These are phyloP conservation scores for Catocala sponsa DNA, from an alignment of 2,888 invertebrate genomes.

Conservation along the genomic window DNA sequence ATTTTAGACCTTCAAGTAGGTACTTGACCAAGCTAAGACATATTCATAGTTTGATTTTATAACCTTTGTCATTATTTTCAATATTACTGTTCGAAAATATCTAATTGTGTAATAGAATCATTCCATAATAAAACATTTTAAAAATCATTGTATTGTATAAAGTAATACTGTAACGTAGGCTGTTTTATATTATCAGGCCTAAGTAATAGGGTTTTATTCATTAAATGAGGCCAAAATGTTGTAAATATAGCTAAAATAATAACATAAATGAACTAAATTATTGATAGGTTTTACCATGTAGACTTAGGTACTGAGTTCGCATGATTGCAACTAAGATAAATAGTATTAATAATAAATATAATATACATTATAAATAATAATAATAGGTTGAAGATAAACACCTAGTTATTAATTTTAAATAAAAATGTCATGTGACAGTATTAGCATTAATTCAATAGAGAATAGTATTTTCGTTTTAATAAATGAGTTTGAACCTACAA, in stretches of 20 bases:
- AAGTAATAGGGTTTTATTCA: slow-evolving; percentile 42
- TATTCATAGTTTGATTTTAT: background rate
- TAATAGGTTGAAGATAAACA: slow-evolving; percentile 8
- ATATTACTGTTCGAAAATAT: slow-evolving; percentile 9
- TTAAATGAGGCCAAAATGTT: slow-evolving; percentile 55
- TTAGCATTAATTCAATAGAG: slow-evolving; percentile 7
- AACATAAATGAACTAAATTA: slow-evolving; percentile 30
- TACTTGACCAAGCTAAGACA: background rate
- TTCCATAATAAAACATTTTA: slow-evolving; percentile 42
- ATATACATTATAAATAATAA: slow-evolving; percentile 5
- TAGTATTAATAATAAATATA: slow-evolving; percentile 1
- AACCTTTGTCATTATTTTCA: background rate
- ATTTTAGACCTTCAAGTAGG: background rate
- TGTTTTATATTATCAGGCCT: slow-evolving; percentile 50
- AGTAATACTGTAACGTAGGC: slow-evolving; percentile 22
- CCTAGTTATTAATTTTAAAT: slow-evolving; percentile 24
- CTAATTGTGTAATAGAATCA: slow-evolving; percentile 41
- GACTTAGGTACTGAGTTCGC: slow-evolving; percentile 16
- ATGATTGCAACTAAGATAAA: slow-evolving; percentile 14
- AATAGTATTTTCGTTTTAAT: background rate
- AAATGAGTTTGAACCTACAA: slow-evolving; percentile 1
- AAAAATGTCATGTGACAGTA: background rate
- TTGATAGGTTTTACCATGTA: slow-evolving; percentile 27
- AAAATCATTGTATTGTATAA: slow-evolving; percentile 37
- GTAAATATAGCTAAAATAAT: slow-evolving; percentile 47